Conservation (phyloP, 2,888 invertebrate species). For the Neoascia interrupta region DNA sequence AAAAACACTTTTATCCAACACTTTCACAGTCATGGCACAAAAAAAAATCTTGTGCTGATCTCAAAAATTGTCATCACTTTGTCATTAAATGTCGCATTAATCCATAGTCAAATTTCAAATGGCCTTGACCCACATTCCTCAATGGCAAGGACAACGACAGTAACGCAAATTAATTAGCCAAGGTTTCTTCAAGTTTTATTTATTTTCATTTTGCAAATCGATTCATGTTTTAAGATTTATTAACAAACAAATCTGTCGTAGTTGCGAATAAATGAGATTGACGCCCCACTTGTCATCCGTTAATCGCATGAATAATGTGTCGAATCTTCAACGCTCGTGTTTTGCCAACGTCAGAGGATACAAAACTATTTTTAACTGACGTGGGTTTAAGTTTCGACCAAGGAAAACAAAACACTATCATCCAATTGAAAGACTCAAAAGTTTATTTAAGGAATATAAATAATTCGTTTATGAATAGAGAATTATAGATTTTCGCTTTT, state of each 20-base stretch:
- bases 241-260: background rate
- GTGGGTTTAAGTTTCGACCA: slow-evolving; percentile 3
- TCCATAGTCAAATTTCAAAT: slow-evolving; percentile 57
- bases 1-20: too few relatives aligned
- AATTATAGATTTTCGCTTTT: slow-evolving; percentile 22
- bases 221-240: slow-evolving; percentile 23
- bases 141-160: slow-evolving; percentile 36
- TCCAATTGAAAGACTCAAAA: background rate
- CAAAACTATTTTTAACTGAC: slow-evolving; percentile 42
- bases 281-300: slow-evolving; percentile 28
- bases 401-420: slow-evolving; percentile 10
- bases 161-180: slow-evolving; percentile 56
- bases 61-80: slow-evolving; percentile 14
- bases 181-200: slow-evolving; percentile 11
- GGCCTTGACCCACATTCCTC: slow-evolving; percentile 74
- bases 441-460: slow-evolving; percentile 8
- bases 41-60: too few relatives aligned
- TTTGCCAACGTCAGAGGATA: slow-evolving; percentile 39
- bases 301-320: slow-evolving; percentile 27
- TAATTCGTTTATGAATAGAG: slow-evolving; percentile 20
- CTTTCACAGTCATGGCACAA: too few relatives aligned
- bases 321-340: slow-evolving; percentile 28
- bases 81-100: slow-evolving; percentile 31
- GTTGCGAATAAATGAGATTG: slow-evolving; percentile 32
- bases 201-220: slow-evolving; percentile 27